A percentile compares a stretch with the other conserved stretches of the same genome.
Conservation (phyloP, 2,888 invertebrate species). For the Crematogaster levior region DNA sequence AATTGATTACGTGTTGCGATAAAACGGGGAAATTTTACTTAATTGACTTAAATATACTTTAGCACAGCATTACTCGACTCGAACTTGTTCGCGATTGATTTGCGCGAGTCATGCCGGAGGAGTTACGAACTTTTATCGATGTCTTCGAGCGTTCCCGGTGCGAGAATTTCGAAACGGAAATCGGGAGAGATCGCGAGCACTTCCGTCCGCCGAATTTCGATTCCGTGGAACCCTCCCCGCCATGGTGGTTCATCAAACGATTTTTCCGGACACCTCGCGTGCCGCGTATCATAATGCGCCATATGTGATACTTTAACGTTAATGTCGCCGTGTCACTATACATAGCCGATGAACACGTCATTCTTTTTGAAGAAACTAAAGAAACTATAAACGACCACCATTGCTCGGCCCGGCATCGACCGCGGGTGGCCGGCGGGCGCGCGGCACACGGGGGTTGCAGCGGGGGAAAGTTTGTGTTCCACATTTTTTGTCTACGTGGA, state of each 20-base stretch:
- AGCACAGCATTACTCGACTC: background rate
- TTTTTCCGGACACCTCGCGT: conserved; percentile 36
- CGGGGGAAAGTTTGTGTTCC: conserved; percentile 67
- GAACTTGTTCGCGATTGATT: conserved; percentile 39
- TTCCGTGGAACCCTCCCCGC: background rate
- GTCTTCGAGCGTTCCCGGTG: conserved; percentile 22
- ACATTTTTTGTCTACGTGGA: conserved; percentile 61
- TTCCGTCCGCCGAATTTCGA: background rate
- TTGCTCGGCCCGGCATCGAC: conserved; percentile 66
- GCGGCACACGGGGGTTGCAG: conserved; percentile 31
- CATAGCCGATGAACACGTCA: conserved; percentile 83
- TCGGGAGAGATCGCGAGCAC: background rate
- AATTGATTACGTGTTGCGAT: background rate
- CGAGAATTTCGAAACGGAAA: conserved; percentile 21
- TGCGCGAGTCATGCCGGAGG: conserved; percentile 3
- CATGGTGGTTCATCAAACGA: background rate
- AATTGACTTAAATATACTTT: conserved; percentile 32
- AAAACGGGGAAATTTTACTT: conserved; percentile 23
- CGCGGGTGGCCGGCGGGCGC: conserved; percentile 27
- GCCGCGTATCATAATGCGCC: conserved; percentile 48
- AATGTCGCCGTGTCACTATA: conserved; percentile 80
- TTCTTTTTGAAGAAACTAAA: conserved; percentile 83
- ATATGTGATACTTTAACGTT: conserved; percentile 76
- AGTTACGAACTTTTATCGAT: conserved; percentile 15
- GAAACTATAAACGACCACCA: conserved; percentile 77